Base-by-base conservation (phyloP, 1,140 invertebrate species). In the Drosophila littoralis region DNA sequence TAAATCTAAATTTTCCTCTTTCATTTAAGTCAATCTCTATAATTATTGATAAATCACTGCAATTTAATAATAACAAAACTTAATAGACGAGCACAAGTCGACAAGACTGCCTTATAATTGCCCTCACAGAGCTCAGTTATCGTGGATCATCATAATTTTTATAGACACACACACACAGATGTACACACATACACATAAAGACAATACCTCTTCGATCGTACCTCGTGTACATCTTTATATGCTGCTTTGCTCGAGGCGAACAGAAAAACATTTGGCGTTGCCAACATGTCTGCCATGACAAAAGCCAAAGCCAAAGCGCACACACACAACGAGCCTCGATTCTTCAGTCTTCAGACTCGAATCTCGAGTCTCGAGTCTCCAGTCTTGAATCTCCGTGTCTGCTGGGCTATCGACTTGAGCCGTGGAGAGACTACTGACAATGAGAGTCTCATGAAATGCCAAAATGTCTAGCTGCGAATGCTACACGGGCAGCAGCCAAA, bases 281-380 rank as follows among this genome's bases (percentile, higher is more conserved):
- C 83, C 83, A 88, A 83, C 79, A 88, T 80, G 83, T 88, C 83
- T 88, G 84, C 84, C 83, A 88, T 84, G 83, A 89, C 84, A 88
- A 88, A 89, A 89, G 72, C 63, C 69, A 82, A 54, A 60, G 54
- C 52, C 58, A 38, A 55, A 32, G 59, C 45, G 43, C 10, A 63
- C 17, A 17, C 35, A 40, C 17, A 42, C 12, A 42, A 28, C 32
- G 42, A 59, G 40, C 12, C 28, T 59, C 32, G 15, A 54, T 36
- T 65, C 10, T 54, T 51, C 60, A 51, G 46, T 67, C 50, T 66
- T 50, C 35, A 33, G 48, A 32, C 42, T 28, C 5, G 17, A 17
- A 1, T 1, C 17, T 17, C 28, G 13, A 52, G 60, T 43, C 15
- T 65, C 46, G 52, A 32, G 52, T 42, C 51, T 67, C 35, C 13